Evolutionary conservation across 1,140 invertebrate species (phyloP), one percentile per base, ranked within the genome.

Genomic region (Drosophila eugracilis): DNA sequence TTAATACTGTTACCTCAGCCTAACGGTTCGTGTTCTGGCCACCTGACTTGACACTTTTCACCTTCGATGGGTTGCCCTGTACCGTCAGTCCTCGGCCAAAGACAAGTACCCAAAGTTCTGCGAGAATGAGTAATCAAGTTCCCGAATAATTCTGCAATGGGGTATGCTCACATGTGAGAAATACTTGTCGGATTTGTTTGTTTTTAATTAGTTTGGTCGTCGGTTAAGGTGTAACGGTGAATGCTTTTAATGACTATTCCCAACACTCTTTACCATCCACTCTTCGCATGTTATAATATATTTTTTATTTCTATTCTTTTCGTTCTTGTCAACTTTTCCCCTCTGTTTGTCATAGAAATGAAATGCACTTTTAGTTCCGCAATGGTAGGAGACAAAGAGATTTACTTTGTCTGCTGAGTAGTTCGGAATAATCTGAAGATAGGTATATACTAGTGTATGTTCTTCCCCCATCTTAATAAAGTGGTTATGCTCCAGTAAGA

Each of bases 401-500:
- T 28, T 32, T 32, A 30, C 58, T 26, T 37, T 74, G 53, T 58
- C 10, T 41, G 30, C 28, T 28, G 15, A 37, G 26, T 72, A 24
- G n/a, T 41, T 71, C 26, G 14, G n/a, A 17, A 17, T 42, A 26
- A 19, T 15, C 7, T n/a, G n/a, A n/a, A 0, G 9, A 14, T 4
- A 26, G 21, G 22, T 26, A 26, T 10, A 14, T 39, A 39, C 14
- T 10, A 10, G 2, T 22, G 5, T 26, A 7, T 2, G 28, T 30
- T 5, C 48, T 19, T 3, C 2, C 28, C 19, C 39, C 39, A 12
- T 21, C 17, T 41, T 9, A 42, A 48, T 39, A 15, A 47, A 42
- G 49, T 72, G 73, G 78, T 86, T 77, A 62, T 88, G 81, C 83
- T 86, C 81, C 78, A 88, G 70, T 86, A 86, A 86, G 63, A 60